phyloP scores from a whole-genome alignment of 2,113 vertebrate species.

The Protomyctophum bolini region DNA sequence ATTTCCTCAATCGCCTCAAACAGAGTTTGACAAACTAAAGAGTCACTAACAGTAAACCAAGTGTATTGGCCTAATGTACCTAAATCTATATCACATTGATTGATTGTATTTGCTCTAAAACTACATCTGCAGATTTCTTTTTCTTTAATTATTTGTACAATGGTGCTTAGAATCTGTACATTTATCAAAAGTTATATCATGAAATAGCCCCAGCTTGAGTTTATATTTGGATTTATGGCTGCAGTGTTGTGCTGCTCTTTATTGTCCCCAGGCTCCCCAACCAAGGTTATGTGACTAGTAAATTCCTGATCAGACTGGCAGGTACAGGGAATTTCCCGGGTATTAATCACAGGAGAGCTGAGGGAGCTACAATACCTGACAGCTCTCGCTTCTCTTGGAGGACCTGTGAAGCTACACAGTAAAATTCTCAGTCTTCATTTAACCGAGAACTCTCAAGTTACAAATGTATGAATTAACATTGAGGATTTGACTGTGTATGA shows the following conservation, averaged over 20 bases:
- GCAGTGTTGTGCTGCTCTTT: slow-evolving; percentile 13
- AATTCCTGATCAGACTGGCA: slow-evolving; percentile 31
- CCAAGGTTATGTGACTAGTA: slow-evolving; percentile 38
- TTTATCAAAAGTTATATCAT: slow-evolving; percentile 3
- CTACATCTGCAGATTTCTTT: neutral
- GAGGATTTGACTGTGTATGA: no score
- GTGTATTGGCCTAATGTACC: neutral
- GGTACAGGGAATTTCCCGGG: slow-evolving; percentile 12
- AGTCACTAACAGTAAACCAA: no score
- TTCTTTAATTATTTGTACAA: neutral
- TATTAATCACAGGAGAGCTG: slow-evolving; percentile 9
- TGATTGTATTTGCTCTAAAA: neutral
- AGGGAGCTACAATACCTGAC: neutral
- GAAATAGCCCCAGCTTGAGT: neutral
- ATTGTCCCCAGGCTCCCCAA: neutral
- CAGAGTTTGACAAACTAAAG: no score
- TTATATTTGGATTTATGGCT: slow-evolving; percentile 28
- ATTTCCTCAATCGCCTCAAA: no score
- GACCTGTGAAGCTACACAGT: neutral
- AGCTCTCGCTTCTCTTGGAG: neutral
- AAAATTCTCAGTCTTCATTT: neutral
- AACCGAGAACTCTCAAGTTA: no score
- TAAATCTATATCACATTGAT: neutral
- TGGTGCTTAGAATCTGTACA: neutral
- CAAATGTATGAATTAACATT: no score